Base-by-base conservation (phyloP, 2,888 invertebrate genomes). In the Chorisops tibialis region DNA sequence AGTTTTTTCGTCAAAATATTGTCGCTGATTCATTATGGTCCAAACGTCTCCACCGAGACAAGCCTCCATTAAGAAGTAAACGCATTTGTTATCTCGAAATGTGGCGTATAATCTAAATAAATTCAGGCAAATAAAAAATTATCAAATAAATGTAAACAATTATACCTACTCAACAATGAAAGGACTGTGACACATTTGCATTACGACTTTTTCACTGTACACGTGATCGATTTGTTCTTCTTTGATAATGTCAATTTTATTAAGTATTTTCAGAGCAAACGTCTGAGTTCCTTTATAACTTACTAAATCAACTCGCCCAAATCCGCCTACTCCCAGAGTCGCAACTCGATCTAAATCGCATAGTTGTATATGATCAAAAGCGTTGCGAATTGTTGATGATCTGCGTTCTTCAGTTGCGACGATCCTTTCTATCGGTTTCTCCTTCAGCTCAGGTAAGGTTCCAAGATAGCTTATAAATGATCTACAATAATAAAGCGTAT, bases 31-130 rank as follows among this genome's bases (percentile, higher is more conserved):
- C 66, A 96, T 83, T n/a, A 95, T 87, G 1, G 93, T 93, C 93
- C 95, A 97, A 11, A 97, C 86, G 76, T 96, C 96, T 1, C 96
- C 96, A 1, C 96, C 96, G 58, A 97, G 82, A 71, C 96, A 93
- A 1, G 91, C 88, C 79, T 97, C 97, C 89, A 97, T 91, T 50
- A 97, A 79, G 81, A 96, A 94, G 76, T 96, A 97, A 1, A 97
- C 88, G 75, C 90, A 95, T 74, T 94, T 95, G 63, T 83, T 85
- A 78, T 97, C 96, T 71, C 90, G 89, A 77, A 89, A 96, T 2
- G 96, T 97, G 69, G 87, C 87, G 76, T 89, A 94, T 62, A 97
- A 80, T 73, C 94, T 93, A 74, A 59, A 59, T 48, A 5, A 22
- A 41, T 11, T 41, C 14, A 41, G 7, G 6, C n/a, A 12, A 19